Evolutionary conservation across 1,140 invertebrate genomes (phyloP).

Genomic region (Musca vetustissima): DNA sequence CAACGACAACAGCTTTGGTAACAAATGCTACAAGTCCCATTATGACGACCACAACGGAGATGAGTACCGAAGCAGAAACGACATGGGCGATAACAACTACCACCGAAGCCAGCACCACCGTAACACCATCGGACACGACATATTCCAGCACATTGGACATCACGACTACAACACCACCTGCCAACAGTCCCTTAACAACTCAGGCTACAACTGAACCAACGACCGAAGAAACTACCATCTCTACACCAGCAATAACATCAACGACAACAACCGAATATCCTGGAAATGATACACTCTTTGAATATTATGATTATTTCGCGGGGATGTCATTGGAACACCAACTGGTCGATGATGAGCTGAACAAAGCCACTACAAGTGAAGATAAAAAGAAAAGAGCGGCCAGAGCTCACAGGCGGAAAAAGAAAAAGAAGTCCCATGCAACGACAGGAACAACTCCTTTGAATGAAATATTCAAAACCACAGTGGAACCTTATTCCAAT

Average conservation of each 20-base stretch:
- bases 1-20: not conserved
- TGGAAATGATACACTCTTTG: slow-evolving; percentile 40
- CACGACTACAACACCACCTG: not conserved
- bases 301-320: slow-evolving; percentile 45
- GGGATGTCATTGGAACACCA: slow-evolving; percentile 30
- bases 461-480: not conserved
- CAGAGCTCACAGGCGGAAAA: too few species aligned
- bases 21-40: slow-evolving; percentile 25
- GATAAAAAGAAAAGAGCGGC: too few species aligned
- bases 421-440: too few species aligned
- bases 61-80: slow-evolving; percentile 17
- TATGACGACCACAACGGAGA: slow-evolving; percentile 26
- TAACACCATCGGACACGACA: not conserved
- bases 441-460: not conserved
- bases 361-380: too few species aligned
- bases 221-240: not conserved
- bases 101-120: slow-evolving; percentile 21
- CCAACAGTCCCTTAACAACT: not conserved
- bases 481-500: not conserved
- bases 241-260: slow-evolving; percentile 23
- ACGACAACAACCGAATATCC: slow-evolving; percentile 41
- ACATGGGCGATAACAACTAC: slow-evolving; percentile 29
- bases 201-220: not conserved
- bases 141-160: not conserved
- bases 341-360: too few species aligned